phyloP scores from a whole-genome alignment of 1,140 invertebrate genomes.

The Samia ricini region DNA sequence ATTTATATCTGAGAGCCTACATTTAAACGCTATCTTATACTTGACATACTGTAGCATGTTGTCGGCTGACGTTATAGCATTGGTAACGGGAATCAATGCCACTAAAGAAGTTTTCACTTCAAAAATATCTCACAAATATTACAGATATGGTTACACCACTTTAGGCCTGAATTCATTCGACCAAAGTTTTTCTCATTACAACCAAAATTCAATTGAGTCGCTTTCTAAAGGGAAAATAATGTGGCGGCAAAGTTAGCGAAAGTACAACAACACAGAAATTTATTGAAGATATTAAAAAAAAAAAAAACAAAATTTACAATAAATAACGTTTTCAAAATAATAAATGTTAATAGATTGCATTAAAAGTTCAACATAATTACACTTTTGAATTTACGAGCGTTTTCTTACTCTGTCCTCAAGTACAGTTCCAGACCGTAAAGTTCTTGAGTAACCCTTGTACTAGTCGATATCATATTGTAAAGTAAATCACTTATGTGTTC shows the following conservation, averaged over 20 bases:
- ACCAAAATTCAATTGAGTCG: constrained; percentile 1
- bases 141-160: neutral
- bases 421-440: neutral
- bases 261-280: neutral
- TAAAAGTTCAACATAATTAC: neutral
- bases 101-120: too few relatives aligned
- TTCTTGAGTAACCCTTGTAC: neutral
- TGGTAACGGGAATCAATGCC: too few relatives aligned
- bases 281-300: neutral
- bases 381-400: neutral
- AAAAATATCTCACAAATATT: neutral
- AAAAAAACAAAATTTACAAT: neutral
- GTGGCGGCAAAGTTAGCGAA: neutral
- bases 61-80: too few relatives aligned
- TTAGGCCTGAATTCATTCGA: neutral
- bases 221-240: neutral
- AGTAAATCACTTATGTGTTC: neutral
- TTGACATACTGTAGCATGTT: too few relatives aligned
- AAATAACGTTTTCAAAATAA: neutral
- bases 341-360: neutral
- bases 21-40: too few relatives aligned
- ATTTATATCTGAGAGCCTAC: too few relatives aligned
- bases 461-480: neutral
- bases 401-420: neutral
- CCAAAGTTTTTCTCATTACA: neutral